Base-by-base conservation (phyloP, 2,797 vertebrate genomes). In the Tokudaia muenninki region DNA sequence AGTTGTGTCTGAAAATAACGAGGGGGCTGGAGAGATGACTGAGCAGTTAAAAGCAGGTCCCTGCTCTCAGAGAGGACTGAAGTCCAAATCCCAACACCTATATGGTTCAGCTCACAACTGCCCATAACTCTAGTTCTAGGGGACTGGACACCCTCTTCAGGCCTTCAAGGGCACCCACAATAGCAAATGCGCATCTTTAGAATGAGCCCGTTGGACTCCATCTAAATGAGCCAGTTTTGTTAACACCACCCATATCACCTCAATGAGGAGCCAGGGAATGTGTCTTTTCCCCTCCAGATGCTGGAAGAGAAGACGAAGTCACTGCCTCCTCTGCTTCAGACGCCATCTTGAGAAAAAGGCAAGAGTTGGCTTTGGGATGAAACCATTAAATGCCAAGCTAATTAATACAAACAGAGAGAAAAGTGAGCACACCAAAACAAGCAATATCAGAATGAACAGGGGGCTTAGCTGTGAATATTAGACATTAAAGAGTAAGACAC, bases 171-270 rank as follows among this genome's bases (percentile, higher is more conserved):
- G 2, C 1, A 22, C 31, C 82, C 44, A n/a, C 44, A n/a, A 52
- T 50, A n/a, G 21, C 34, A 47, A 86, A 50, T 70, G 61, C 3
- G 0, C 11, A 52, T n/a, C 13, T n/a, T 86, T 86, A 70, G 44
- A 74, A 29, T 29, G 37, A 44, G 2, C 10, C 22, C 31, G 22
- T 29, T 88, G n/a, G 86, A 41, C 67, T 74, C 52, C 37, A 19
- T 44, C 22, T 89, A 47, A 29, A 77, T 1, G 55, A 75, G 55
- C 72, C 37, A 75, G 1, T 61, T 21, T 57, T 72, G 52, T 22
- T 77, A 59, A 34, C 17, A 59, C 14, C 34, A n/a, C 24, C 0
- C 1, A 77, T 2, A 77, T 3, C 0, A 0, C 12, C 8, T 19
- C 10, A 34, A 9, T 24, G 72, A 31, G 37, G 72, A 89, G 12